Base-by-base conservation (phyloP, 1,140 invertebrate genomes). In the Drosophila parvula region DNA sequence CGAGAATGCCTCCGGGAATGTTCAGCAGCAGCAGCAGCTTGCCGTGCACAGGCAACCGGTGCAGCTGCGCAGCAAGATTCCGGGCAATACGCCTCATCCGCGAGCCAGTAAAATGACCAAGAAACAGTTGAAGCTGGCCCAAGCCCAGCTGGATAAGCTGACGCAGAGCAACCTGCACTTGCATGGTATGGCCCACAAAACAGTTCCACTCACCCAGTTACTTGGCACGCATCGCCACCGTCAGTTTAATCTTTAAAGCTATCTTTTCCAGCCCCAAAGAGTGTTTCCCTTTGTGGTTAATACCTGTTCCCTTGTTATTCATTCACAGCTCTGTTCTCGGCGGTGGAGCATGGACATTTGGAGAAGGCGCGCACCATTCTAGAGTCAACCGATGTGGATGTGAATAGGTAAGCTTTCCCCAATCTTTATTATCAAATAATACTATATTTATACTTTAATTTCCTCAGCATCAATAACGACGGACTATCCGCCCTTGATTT, bases 331-430 rank as follows among this genome's bases (percentile, higher is more conserved):
- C 93, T 98, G n/a, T 97, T 97, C 93, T 95, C 96, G 12, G 98
- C 98, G 1, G 97, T 98, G 4, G 98, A 99, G 93, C 96, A 98
- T 92, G 97, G 97, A 27, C 97, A 98, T 91, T 88, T 98, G 80
- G 98, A 98, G 75, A 97, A 98, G 90, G 97, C 96, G 1, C 95
- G 96, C 75, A 96, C 96, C 32, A 98, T 99, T 84, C 93, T 98
- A 64, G 97, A 98, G 83, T 96, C 97, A 12, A 97, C 96, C 0
- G 96, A 97, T 90, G 96, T 98, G 5, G 96, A 98, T 92, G 95
- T 98, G 27, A 98, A 98, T 93, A 97, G 97, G 97, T 98, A 93
- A 32, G 51, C 5, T 40, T 30, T 9, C 9, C 16, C 11, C 14
- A 11, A 50, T 27, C 30, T n/a, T 12, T 11, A 22, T 27, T 27